Evolutionary conservation across 2,113 vertebrate species (phyloP), one percentile per base, ranked within the genome.

Genomic region (Zapornia atra): DNA sequence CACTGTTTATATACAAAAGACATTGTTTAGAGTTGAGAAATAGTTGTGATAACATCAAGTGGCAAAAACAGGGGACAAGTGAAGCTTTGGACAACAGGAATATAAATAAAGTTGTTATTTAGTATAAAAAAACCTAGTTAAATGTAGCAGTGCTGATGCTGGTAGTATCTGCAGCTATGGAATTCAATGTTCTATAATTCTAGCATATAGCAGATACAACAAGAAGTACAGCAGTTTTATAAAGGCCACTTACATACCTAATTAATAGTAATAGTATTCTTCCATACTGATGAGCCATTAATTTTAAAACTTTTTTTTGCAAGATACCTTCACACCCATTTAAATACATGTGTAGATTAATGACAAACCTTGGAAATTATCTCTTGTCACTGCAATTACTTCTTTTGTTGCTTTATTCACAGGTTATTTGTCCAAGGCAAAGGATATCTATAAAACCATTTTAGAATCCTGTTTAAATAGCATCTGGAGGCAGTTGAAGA

Each of bases 371-470:
- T 71, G 29, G 15, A 26, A 71, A 20, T 69, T 72, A 26, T 26
- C 11, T 70, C 82, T 81, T 56, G 11, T 91, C 68, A 48, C 17
- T 84, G 50, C 38, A 44, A n/a, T 85, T 90, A 61, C 34, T 91
- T 65, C 15, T 66, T 84, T 65, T 87, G 72, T 97, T 97, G 20
- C 36, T 96, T 82, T 95, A 91, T 96, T 76, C 82, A 96, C 90
- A 99, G 99, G 95, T 63, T 99, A 99, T 97, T 98, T 99, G 92
- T 98, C 88, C 75, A 97, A 98, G 94, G 98, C 98, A 73, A 98
- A 98, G 51, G 94, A 98, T 86, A 85, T 86, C 51, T 98, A 98
- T 95, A 95, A 83, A 59, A 98, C 97, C 56, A 86, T 98, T 86
- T 96, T 98, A 86, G 97, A 97, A 59, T 98, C 96, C 33, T 97